Evolutionary conservation across 2,888 invertebrate species (phyloP).

Genomic region (Mystacides longicornis): DNA sequence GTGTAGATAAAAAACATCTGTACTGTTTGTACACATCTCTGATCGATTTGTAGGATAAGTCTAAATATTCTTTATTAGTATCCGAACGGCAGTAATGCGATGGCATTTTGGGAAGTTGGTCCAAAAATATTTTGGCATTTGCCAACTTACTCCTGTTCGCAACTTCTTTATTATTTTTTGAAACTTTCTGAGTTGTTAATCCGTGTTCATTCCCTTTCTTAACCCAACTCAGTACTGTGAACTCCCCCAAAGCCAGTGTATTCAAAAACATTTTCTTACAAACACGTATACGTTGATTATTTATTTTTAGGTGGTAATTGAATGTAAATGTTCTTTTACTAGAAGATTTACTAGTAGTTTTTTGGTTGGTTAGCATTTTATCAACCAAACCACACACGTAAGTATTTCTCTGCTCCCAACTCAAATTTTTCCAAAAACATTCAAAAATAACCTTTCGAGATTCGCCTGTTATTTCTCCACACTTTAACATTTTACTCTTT

Average conservation of each 20-base stretch:
- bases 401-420: no score
- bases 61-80: neutral
- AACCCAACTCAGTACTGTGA: neutral
- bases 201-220: slow-evolving; percentile 2
- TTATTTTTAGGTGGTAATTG: neutral
- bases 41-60: neutral
- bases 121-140: no score
- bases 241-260: neutral
- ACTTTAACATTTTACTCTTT: no score
- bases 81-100: neutral
- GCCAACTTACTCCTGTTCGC: neutral
- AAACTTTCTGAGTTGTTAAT: neutral
- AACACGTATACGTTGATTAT: neutral
- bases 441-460: no score
- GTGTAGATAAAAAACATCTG: neutral
- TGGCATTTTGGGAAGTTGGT: no score
- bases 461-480: no score
- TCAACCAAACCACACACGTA: no score
- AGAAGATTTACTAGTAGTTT: neutral
- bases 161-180: neutral
- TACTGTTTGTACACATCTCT: neutral
- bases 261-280: neutral
- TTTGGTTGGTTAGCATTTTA: neutral
- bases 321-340: neutral
- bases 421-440: no score